Conservation (phyloP, 2,113 vertebrate genomes). For the Hemiprocne comata region DNA sequence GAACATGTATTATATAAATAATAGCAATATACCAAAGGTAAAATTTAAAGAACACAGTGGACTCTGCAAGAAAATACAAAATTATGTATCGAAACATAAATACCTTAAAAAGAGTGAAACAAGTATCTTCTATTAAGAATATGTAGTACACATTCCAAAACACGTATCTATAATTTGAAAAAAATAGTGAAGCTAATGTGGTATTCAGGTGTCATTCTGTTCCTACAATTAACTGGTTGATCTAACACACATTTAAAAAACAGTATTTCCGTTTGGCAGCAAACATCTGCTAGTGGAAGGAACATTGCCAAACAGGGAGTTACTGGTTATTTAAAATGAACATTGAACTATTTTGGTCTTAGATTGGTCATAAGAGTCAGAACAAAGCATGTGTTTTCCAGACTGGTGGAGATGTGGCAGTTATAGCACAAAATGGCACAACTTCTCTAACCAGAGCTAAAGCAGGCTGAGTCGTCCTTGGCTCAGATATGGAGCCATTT, state of each 20-base stretch:
- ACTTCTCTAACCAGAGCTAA: neutral
- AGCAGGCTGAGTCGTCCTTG: too few relatives aligned
- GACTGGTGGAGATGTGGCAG: neutral
- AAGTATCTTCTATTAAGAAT: neutral
- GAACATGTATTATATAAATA: neutral
- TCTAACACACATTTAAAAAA: neutral
- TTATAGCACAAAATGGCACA: neutral
- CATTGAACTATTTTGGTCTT: neutral
- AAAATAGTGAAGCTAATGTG: neutral
- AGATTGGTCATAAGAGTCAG: neutral
- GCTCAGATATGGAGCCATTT: neutral
- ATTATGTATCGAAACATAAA: neutral
- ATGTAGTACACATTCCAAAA: neutral
- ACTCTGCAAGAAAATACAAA: neutral
- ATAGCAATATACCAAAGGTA: fast-evolving
- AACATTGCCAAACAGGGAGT: neutral
- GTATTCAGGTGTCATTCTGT: neutral
- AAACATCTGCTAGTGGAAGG: neutral
- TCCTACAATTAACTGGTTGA: neutral
- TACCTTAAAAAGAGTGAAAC: neutral
- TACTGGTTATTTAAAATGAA: neutral
- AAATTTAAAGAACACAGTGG: neutral
- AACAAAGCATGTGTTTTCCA: neutral
- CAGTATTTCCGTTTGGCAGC: neutral
- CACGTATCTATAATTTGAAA: neutral